Percentiles rank a stretch among this genome's conserved stretches.
Conservation (phyloP, 2,113 vertebrate species). For the Triplophysa dalaica region DNA sequence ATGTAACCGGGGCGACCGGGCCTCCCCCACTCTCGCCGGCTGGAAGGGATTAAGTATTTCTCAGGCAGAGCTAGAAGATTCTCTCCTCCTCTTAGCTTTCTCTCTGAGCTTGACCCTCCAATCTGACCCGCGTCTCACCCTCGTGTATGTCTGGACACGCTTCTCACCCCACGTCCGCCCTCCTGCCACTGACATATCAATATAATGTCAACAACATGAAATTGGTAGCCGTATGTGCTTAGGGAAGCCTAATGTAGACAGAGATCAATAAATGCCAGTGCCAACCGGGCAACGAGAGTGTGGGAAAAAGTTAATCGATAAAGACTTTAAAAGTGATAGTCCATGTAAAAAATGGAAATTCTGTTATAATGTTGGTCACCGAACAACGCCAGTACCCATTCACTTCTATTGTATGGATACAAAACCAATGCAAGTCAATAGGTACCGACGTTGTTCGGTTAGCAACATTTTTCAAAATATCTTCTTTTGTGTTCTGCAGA, state of each 20-base stretch:
- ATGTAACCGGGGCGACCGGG: conserved; percentile 3
- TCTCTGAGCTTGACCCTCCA: conserved; percentile 22
- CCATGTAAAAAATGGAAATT: too few species aligned
- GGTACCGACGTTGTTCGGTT: too few species aligned
- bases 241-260: neutral
- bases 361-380: too few species aligned
- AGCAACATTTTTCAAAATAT: too few species aligned
- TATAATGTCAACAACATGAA: conserved; percentile 29
- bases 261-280: neutral
- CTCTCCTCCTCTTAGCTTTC: neutral
- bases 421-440: too few species aligned
- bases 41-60: conserved; percentile 45
- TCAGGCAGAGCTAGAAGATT: neutral
- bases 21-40: conserved; percentile 42
- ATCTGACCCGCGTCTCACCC: conserved; percentile 32
- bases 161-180: neutral
- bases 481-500: too few species aligned
- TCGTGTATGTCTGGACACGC: conserved; percentile 1
- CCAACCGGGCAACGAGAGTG: neutral
- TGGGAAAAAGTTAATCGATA: neutral
- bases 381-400: too few species aligned
- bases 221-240: conserved; percentile 11
- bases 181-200: conserved; percentile 33
- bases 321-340: neutral
- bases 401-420: too few species aligned